Base-by-base conservation (phyloP, 2,797 vertebrate species). In the Sebastes minor region DNA sequence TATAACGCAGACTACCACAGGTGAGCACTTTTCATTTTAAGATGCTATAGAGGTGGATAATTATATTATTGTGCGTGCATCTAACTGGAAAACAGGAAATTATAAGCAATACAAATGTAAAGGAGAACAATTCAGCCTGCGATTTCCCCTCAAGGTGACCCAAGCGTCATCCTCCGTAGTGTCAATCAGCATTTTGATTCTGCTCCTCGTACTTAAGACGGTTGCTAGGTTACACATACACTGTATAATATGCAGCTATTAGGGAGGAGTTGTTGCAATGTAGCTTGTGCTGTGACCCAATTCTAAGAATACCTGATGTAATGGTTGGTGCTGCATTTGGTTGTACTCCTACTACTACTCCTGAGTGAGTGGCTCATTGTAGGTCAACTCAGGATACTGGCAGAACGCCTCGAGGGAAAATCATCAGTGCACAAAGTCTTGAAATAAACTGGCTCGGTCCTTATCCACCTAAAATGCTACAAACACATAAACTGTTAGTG, bases 11-110 rank as follows among this genome's bases (percentile, higher is more conserved):
- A 61, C 57, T 57, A 79, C 80, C 70, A 86, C 84, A 90, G 92
- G 92, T 94, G 85, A 93, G 92, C 32, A 53, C 16, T 18, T 81
- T 83, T 35, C 14, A 22, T 67, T 79, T 30, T 28, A 62, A 8
- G 22, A 63, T 62, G 33, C 46, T 77, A 25, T n/a, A 52, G 55
- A 61, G 30, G 10, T 67, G 14, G 46, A 70, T 81, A 33, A 30
- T 76, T 20, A 71, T 18, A 61, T 10, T 18, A 9, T 49, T 71
- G 7, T 71, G 4, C 2, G 10, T 42, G n/a, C 5, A 25, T 52
- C 5, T 3, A 14, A 52, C 8, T 42, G 20, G 6, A 30, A 81
- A 66, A 27, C 20, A 57, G 12, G 35, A 27, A 4, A 53, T 38
- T 55, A 22, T 4, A 9, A n/a, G 33, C n/a, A 1, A 46, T 66